A percentile compares a stretch with the other conserved stretches of the same genome.
These are phyloP conservation scores for Cistogaster globosa DNA, from an alignment of 2,888 invertebrate genomes.

Conservation along the genomic window DNA sequence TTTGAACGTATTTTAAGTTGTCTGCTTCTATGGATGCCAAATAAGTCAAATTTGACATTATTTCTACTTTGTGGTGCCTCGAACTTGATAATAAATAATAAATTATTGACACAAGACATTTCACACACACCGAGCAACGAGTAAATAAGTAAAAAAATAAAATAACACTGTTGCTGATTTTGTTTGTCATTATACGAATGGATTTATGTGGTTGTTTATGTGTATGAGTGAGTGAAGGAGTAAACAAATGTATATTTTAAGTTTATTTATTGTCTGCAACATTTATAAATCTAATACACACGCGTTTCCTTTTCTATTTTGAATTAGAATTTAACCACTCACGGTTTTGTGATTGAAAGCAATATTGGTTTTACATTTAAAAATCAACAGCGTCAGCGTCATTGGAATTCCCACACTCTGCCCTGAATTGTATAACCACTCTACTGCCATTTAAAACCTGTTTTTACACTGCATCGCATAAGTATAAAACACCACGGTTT, in stretches of 20 bases:
- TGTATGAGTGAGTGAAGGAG: background rate
- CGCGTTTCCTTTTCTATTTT: constrained; percentile 7
- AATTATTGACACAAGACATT: constrained; percentile 62
- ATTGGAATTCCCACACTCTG: background rate
- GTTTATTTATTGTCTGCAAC: constrained; percentile 27
- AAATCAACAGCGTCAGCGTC: constrained; percentile 33
- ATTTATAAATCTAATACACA: constrained; percentile 52
- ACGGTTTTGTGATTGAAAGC: constrained; percentile 56
- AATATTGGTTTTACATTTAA: constrained; percentile 42
- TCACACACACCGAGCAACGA: background rate
- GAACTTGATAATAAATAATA: constrained; percentile 59
- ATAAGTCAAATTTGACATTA: constrained; percentile 37
- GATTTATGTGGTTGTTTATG: background rate
- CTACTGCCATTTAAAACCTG: background rate
- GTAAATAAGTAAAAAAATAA: background rate
- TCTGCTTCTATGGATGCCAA: constrained; percentile 39
- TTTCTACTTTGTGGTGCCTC: constrained; percentile 29
- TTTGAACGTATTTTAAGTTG: constrained; percentile 50
- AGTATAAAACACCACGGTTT: no score
- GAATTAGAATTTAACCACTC: constrained; percentile 61
- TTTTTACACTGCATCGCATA: no score
- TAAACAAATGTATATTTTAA: constrained; percentile 2
- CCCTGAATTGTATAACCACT: background rate
- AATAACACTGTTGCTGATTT: constrained; percentile 15
- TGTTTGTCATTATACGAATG: constrained; percentile 26